Evolutionary conservation across 2,888 invertebrate genomes (phyloP), one percentile per base, ranked within the genome.

Genomic region (Xestia sexstrigata): DNA sequence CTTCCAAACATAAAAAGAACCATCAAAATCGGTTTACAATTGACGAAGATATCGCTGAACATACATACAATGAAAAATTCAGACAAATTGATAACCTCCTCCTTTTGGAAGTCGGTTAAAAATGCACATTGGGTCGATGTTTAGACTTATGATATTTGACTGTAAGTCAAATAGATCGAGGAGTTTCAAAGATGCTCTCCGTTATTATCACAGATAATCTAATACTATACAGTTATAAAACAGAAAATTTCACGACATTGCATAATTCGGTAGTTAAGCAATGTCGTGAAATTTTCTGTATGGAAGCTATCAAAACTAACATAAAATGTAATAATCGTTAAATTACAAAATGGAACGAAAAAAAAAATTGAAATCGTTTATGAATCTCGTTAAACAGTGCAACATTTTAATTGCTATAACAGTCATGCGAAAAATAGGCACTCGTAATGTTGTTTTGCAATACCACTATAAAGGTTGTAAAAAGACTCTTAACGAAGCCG

Each of bases 171-270:
- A 69, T 30, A 60, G 49, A 55, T 39, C 47, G 55, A 49, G 60
- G n/a, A 52, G 71, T 60, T 79, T 42, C 42, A 60, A 70, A 60
- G 71, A 70, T n/a, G 7, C 9, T 79, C 47, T 58, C 39, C 47
- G n/a, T 60, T 78, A 69, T 70, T 79, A 42, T 9, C 35, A 35
- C 35, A 35, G 35, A 35, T 35, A 35, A 35, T 35, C 2, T 35
- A 35, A 35, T 35, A 35, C 35, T 35, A n/a, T 4, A 35, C 4
- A 35, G n/a, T 58, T 78, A 68, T 70, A n/a, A n/a, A 69, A 70
- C 47, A 70, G n/a, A 71, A 77, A 47, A 11, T 52, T 70, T 42
- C 49, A 45, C 8, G 20, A 35, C 30, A 6, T 35, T 6, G 62
- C 62, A 15, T 52, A 35, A 5, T 20, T 71, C n/a, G 17, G 35